These are phyloP conservation scores for Oryzias curvinotus DNA, from an alignment of 2,113 vertebrate species.

Conservation along the genomic window DNA sequence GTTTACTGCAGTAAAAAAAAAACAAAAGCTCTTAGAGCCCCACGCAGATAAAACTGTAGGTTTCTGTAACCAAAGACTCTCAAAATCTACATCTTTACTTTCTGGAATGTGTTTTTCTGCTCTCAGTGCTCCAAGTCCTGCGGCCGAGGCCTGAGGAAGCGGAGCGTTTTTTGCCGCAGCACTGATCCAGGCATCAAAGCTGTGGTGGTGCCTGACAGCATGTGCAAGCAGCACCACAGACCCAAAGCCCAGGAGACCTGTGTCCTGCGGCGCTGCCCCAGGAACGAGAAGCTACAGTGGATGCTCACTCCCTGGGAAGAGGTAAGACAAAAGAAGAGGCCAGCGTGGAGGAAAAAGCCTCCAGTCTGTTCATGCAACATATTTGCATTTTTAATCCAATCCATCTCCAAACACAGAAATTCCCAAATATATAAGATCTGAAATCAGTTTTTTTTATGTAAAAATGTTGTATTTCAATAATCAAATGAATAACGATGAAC, in stretches of 20 bases:
- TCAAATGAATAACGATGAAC: too few relatives aligned
- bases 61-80: conserved; percentile 19
- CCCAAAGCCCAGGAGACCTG: conserved; percentile 89
- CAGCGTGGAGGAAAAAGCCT: too few relatives aligned
- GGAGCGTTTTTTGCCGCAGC: conserved; percentile 85
- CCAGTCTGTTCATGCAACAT: too few relatives aligned
- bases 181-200: conserved; percentile 63
- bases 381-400: too few relatives aligned
- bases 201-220: conserved; percentile 79
- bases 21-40: too few relatives aligned
- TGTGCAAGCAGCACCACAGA: conserved; percentile 78
- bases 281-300: conserved; percentile 90
- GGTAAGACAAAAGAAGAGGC: conserved; percentile 72
- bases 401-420: too few relatives aligned
- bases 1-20: conserved; percentile 30
- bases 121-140: conserved; percentile 94
- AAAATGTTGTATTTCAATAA: too few relatives aligned
- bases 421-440: too few relatives aligned
- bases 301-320: conserved; percentile 87
- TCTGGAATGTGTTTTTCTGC: not conserved
- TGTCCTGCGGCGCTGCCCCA: conserved; percentile 89
- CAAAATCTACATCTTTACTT: not conserved
- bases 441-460: too few relatives aligned
- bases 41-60: conserved; percentile 36
- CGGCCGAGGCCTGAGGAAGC: conserved; percentile 88